A percentile compares a stretch with the other conserved stretches of the same genome.
phyloP scores from a whole-genome alignment of 2,888 invertebrate species.

The Acronicta leporina region DNA sequence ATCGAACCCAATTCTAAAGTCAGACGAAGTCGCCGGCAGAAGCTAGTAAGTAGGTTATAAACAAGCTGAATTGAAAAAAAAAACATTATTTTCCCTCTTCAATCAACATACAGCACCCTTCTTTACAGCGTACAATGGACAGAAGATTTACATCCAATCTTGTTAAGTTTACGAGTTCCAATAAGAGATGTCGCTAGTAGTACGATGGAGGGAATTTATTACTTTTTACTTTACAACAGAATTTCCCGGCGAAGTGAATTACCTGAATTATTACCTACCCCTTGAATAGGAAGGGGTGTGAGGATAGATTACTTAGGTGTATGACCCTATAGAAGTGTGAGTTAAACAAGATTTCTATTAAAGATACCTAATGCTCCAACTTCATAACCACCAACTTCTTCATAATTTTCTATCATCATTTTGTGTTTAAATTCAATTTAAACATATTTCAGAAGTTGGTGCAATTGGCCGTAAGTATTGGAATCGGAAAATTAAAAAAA shows the following conservation, averaged over 20 bases:
- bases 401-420: too few species aligned
- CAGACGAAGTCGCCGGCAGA: too few species aligned
- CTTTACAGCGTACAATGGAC: background rate
- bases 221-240: conserved; percentile 43
- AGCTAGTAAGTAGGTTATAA: too few species aligned
- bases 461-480: too few species aligned
- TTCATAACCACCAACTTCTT: too few species aligned
- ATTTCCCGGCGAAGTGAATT: conserved; percentile 46
- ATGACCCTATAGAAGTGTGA: background rate
- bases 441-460: too few species aligned
- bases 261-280: conserved; percentile 46
- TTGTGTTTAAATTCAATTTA: too few species aligned
- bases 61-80: background rate
- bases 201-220: conserved; percentile 48
- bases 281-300: conserved; percentile 7
- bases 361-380: too few species aligned
- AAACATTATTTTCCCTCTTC: background rate
- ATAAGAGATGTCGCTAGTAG: conserved; percentile 50
- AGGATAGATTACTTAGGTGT: conserved; percentile 5
- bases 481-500: too few species aligned
- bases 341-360: too few species aligned
- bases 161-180: conserved; percentile 21
- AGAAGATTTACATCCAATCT: conserved; percentile 51
- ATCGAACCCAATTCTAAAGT: too few species aligned
- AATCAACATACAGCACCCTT: conserved; percentile 15